Evolutionary conservation across 2,797 vertebrate species (phyloP).

Genomic region (Orientallactaga sibirica): DNA sequence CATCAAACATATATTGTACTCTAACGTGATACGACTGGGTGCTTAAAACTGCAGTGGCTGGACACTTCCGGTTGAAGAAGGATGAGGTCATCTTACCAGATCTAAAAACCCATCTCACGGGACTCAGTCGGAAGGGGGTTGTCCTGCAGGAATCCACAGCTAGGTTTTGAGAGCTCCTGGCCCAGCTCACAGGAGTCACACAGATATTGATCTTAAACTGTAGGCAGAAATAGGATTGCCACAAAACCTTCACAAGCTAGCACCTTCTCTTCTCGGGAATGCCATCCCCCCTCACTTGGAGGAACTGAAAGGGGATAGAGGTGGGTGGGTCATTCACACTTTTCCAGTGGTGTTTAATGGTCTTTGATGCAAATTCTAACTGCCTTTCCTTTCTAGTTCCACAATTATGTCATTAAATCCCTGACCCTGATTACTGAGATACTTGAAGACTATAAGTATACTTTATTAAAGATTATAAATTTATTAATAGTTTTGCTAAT

Average conservation of each 20-base stretch:
- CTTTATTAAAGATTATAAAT: conserved; percentile 10
- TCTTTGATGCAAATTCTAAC: conserved; percentile 32
- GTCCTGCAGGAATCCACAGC: neutral
- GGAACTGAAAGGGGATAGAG: neutral
- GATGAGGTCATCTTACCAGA: neutral
- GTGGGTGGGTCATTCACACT: neutral
- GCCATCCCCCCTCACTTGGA: neutral
- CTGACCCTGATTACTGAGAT: conserved; percentile 6
- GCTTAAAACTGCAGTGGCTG: neutral
- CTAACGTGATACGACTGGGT: neutral
- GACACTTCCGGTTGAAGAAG: neutral
- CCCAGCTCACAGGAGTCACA: neutral
- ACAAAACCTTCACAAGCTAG: conserved; percentile 6
- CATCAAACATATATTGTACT: neutral
- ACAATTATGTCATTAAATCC: conserved; percentile 29
- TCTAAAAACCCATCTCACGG: neutral
- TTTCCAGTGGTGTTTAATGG: neutral
- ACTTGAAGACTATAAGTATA: neutral
- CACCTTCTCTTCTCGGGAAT: neutral
- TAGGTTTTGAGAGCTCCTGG: neutral
- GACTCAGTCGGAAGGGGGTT: neutral
- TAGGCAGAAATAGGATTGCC: neutral
- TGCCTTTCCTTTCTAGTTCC: conserved; percentile 34
- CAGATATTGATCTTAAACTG: neutral
- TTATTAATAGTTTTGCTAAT: too few relatives aligned